Percentiles rank a stretch among this genome's conserved stretches.
Evolutionary conservation across 2,113 vertebrate species (phyloP).

Genomic region (Cephalopterus ornatus): DNA sequence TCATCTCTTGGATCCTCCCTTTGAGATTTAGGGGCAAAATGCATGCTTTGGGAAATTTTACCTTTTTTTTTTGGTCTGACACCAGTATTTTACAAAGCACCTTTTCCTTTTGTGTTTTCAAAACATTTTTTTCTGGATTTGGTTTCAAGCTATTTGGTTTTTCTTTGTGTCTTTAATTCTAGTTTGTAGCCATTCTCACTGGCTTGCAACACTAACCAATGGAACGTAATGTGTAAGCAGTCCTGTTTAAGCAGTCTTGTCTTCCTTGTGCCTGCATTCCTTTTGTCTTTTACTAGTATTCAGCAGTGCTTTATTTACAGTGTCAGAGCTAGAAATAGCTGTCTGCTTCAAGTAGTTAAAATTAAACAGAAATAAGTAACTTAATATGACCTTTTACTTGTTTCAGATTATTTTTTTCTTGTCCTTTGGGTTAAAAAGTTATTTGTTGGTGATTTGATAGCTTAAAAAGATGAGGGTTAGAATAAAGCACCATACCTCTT

Average conservation of each 20-base stretch:
- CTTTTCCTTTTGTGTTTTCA: slow-evolving; percentile 24
- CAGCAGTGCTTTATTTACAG: neutral
- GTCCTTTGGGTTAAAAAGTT: neutral
- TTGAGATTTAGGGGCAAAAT: neutral
- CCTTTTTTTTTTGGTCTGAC: neutral
- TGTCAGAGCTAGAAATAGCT: neutral
- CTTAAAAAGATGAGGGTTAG: neutral
- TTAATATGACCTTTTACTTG: neutral
- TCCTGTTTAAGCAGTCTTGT: neutral
- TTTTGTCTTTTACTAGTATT: neutral
- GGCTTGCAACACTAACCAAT: neutral
- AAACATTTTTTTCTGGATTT: neutral
- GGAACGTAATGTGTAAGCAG: neutral
- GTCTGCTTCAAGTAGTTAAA: neutral
- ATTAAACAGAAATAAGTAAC: neutral
- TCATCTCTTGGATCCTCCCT: neutral
- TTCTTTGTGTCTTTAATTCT: neutral
- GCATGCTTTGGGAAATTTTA: neutral
- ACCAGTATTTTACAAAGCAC: neutral
- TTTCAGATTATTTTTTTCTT: neutral
- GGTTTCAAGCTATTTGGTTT: neutral
- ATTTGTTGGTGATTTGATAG: neutral
- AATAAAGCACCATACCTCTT: neutral
- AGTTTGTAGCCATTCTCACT: neutral
- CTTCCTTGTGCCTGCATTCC: neutral